Conservation (phyloP, 2,113 vertebrate genomes). For the Lycaon pictus region DNA sequence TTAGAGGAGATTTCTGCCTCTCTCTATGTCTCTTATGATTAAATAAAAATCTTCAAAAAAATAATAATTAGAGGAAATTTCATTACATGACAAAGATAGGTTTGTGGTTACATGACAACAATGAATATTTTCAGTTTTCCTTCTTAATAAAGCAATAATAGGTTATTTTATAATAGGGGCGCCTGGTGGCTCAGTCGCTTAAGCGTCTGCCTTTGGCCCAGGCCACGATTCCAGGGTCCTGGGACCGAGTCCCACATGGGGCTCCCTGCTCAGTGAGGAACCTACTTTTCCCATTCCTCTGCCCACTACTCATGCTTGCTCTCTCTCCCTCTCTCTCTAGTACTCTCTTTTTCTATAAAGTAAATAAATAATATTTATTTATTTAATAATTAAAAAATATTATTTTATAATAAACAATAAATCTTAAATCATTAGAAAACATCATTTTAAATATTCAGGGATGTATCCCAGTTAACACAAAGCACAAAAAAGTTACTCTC, state of each 20-base stretch:
- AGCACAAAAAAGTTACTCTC: not conserved
- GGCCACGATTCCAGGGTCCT: too few species aligned
- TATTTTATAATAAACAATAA: constrained; percentile 28
- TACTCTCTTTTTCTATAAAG: too few species aligned
- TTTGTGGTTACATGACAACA: not conserved
- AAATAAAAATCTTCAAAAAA: not conserved
- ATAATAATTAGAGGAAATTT: not conserved
- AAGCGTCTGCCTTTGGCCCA: too few species aligned
- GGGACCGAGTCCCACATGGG: too few species aligned
- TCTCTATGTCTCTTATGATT: too few species aligned
- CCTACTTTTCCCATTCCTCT: too few species aligned
- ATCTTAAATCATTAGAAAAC: constrained; percentile 8
- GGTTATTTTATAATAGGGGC: not conserved
- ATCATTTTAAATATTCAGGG: constrained; percentile 29
- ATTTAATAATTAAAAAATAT: not conserved
- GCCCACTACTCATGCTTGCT: too few species aligned
- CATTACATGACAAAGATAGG: not conserved
- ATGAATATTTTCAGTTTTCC: not conserved
- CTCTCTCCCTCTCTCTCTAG: too few species aligned
- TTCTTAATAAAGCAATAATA: not conserved
- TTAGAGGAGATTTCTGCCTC: not conserved
- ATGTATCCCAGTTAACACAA: not conserved
- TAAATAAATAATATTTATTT: too few species aligned
- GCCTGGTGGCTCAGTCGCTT: too few species aligned
- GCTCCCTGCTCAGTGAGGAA: too few species aligned